Conservation (phyloP, 2,113 vertebrate species). For the Macquaria ambigua region DNA sequence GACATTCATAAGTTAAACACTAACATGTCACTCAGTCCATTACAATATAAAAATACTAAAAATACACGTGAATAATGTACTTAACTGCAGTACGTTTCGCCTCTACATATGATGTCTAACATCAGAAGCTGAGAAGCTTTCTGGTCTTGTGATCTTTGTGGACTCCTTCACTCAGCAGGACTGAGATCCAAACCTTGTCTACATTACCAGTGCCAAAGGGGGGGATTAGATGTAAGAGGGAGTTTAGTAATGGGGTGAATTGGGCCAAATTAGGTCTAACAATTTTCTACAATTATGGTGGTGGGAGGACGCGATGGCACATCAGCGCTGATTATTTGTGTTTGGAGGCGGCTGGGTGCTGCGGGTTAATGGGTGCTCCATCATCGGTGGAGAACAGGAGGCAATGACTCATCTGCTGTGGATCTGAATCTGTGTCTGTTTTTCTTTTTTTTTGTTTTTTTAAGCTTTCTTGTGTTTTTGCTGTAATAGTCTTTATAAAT, state of each 20-base stretch:
- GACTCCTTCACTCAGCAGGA: conserved; percentile 34
- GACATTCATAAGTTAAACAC: no score
- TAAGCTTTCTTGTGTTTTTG: not conserved
- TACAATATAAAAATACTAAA: not conserved
- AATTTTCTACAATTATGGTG: conserved; percentile 90
- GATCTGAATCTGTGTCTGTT: not conserved
- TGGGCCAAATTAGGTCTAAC: conserved; percentile 87
- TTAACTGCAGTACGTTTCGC: not conserved
- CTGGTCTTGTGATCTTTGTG: not conserved
- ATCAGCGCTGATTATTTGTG: conserved; percentile 78
- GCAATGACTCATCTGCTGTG: conserved; percentile 63
- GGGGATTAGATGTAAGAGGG: conserved; percentile 80
- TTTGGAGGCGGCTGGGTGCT: conserved; percentile 60
- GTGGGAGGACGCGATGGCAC: conserved; percentile 60
- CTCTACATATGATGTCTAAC: not conserved
- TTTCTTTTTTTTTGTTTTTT: no score
- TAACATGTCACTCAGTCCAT: no score
- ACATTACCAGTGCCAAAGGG: conserved; percentile 75
- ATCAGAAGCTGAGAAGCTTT: not conserved
- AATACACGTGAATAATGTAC: not conserved
- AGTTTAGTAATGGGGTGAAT: conserved; percentile 49
- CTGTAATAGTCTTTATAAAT: conserved; percentile 7
- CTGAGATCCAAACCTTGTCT: conserved; percentile 73
- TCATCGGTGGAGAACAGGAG: conserved; percentile 50
- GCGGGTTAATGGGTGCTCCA: conserved; percentile 55